phyloP scores from a whole-genome alignment of 2,113 vertebrate genomes.

The Okapia johnstoni region DNA sequence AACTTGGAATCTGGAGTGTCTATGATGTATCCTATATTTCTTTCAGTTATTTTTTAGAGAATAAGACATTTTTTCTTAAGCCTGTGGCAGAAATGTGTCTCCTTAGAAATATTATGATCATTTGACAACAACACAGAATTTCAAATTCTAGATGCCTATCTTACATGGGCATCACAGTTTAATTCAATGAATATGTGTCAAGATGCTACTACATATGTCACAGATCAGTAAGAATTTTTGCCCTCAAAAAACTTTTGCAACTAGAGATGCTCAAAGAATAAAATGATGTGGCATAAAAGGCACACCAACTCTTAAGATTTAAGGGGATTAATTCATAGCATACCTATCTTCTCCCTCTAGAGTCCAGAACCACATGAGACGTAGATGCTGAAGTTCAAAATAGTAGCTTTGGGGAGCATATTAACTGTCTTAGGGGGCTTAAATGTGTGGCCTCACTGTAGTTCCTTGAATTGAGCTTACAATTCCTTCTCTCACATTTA shows the following conservation, averaged over 20 bases:
- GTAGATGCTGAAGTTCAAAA: not conserved
- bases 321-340: not conserved
- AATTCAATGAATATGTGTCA: not conserved
- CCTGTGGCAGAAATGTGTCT: not conserved
- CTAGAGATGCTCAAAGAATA: not conserved
- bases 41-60: not conserved
- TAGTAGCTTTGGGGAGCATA: not conserved
- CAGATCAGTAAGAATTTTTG: not conserved
- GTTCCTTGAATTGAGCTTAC: not conserved
- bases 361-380: not conserved
- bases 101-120: not conserved
- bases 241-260: not conserved
- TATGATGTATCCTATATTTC: not conserved
- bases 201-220: not conserved
- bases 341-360: not conserved
- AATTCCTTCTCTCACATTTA: not conserved
- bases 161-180: not conserved
- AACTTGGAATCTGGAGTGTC: not conserved
- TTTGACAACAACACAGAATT: not conserved
- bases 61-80: not conserved
- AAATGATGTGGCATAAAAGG: not conserved
- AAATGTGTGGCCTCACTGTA: not conserved
- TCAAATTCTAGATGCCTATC: not conserved
- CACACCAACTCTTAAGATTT: not conserved
- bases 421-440: not conserved